A percentile compares a stretch with the other conserved stretches of the same genome.
These are phyloP conservation scores for Belgica antarctica DNA, from an alignment of 2,888 invertebrate species.

Conservation along the genomic window DNA sequence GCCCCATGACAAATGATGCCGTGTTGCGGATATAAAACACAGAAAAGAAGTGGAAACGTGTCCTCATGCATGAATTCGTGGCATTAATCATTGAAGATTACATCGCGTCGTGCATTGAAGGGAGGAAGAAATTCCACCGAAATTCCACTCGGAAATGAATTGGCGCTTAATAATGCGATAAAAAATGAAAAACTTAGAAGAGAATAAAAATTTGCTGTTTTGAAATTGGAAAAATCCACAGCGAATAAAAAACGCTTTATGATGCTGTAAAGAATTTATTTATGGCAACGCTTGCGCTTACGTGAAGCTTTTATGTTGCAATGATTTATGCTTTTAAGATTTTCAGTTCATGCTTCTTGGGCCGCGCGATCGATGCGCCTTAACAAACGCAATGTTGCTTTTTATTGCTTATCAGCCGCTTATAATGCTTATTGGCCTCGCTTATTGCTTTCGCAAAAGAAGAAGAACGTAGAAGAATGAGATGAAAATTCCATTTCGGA, in stretches of 20 bases:
- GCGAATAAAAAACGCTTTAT: conserved; percentile 25
- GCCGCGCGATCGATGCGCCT: neutral
- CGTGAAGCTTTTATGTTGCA: conserved; percentile 21
- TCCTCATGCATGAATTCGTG: no score
- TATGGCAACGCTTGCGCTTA: conserved; percentile 23
- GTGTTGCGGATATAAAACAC: neutral
- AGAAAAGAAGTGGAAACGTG: neutral
- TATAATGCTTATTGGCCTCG: conserved; percentile 5
- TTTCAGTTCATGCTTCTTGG: conserved; percentile 3
- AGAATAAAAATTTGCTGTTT: neutral
- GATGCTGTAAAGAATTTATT: conserved; percentile 30
- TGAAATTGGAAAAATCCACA: conserved; percentile 31
- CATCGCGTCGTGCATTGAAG: neutral
- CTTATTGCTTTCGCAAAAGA: neutral
- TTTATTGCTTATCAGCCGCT: conserved; percentile 32
- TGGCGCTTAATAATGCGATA: neutral
- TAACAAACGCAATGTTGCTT: conserved; percentile 22
- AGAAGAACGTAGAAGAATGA: neutral
- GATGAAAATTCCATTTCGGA: neutral
- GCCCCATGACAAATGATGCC: neutral
- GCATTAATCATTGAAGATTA: neutral
- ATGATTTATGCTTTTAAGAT: conserved; percentile 39
- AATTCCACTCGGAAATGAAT: neutral
- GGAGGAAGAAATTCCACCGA: no score
- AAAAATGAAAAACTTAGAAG: neutral